Conservation (phyloP, 1,140 invertebrate species). For the Aphelenchoides fujianensis region DNA sequence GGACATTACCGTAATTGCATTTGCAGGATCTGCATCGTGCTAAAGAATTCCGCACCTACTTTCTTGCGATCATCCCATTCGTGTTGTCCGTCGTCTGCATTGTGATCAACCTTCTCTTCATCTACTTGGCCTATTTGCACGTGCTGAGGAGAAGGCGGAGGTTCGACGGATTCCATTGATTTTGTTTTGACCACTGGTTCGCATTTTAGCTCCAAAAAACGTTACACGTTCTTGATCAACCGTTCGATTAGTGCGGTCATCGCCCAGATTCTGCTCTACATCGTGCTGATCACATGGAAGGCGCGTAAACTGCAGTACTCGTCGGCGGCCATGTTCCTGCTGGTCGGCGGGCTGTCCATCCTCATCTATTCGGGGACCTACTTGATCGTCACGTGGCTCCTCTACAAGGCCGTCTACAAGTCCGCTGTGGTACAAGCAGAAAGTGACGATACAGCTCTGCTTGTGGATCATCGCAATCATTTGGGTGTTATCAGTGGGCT, state of each 20-base stretch:
- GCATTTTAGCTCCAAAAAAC: conserved; percentile 45
- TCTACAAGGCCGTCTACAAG: conserved; percentile 44
- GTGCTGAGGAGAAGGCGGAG: conserved; percentile 17
- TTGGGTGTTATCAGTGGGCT: conserved; percentile 30
- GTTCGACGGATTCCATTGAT: conserved; percentile 8
- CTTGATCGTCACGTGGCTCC: conserved; percentile 35
- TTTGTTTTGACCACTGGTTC: conserved; percentile 25
- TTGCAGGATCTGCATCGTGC: conserved; percentile 45
- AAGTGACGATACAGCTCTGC: conserved; percentile 40
- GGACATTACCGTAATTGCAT: neutral
- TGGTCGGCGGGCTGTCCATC: conserved; percentile 29
- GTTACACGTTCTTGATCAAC: conserved; percentile 44
- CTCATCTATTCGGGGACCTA: conserved; percentile 36
- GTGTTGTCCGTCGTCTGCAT: conserved; percentile 43
- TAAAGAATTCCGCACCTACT: conserved; percentile 45
- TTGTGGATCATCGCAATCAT: conserved; percentile 26
- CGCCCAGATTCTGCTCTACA: conserved; percentile 46
- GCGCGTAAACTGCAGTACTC: conserved; percentile 36
- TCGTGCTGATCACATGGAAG: conserved; percentile 50
- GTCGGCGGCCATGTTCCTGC: conserved; percentile 42
- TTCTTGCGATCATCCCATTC: conserved; percentile 43
- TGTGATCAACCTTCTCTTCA: conserved; percentile 37
- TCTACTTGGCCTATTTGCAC: conserved; percentile 11
- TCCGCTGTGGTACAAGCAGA: conserved; percentile 41
- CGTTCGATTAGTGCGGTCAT: conserved; percentile 38